These are phyloP conservation scores for Lemur catta DNA, from an alignment of 2,797 vertebrate species.

Conservation along the genomic window DNA sequence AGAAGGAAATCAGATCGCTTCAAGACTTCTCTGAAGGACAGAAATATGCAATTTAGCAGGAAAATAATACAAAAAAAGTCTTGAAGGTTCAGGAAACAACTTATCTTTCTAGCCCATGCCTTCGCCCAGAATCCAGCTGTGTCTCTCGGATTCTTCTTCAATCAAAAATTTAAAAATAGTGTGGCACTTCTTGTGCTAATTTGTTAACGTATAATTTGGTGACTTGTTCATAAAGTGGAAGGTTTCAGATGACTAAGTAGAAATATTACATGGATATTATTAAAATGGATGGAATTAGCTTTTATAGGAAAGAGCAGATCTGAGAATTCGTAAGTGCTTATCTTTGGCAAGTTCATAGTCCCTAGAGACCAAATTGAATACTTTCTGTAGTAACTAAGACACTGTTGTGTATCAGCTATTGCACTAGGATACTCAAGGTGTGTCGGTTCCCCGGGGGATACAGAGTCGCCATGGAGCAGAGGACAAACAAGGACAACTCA, in stretches of 20 bases:
- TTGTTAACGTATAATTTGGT: conserved; percentile 26
- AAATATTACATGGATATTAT: neutral
- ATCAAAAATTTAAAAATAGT: conserved; percentile 45
- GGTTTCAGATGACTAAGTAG: conserved; percentile 24
- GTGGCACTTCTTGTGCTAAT: neutral
- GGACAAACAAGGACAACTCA: neutral
- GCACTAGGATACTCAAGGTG: rapidly evolving
- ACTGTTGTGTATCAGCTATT: neutral
- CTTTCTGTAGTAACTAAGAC: neutral
- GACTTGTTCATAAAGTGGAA: neutral
- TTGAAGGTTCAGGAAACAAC: conserved; percentile 52
- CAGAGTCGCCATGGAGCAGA: neutral
- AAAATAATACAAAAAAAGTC: conserved; percentile 69
- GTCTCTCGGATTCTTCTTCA: neutral
- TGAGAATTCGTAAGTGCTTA: neutral
- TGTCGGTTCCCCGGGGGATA: neutral
- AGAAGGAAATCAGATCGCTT: conserved; percentile 63
- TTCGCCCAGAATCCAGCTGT: conserved; percentile 44
- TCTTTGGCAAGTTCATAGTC: neutral
- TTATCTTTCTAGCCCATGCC: conserved; percentile 35
- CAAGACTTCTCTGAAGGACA: conserved; percentile 63
- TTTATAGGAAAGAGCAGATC: neutral
- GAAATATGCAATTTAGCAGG: conserved; percentile 60
- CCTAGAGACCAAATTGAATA: neutral
- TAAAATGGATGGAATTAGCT: neutral